phyloP scores from a whole-genome alignment of 2,888 invertebrate species.

The Lordiphosa andalusiaca region DNA sequence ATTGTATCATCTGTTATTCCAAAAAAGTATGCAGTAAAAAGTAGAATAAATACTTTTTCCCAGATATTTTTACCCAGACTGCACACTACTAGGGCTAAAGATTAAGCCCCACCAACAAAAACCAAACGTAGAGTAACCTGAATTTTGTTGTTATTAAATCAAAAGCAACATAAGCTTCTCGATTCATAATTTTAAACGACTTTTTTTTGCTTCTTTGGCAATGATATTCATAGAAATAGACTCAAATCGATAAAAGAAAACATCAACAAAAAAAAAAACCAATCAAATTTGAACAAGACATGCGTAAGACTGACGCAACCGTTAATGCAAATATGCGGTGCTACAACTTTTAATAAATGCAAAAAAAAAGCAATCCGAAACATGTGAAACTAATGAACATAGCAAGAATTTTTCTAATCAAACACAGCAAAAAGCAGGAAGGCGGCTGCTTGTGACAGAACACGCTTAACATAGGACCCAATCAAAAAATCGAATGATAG shows the following conservation, averaged over 20 bases:
- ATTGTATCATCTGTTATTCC: too few relatives aligned
- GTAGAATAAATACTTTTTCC: too few relatives aligned
- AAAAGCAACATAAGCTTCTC: too few relatives aligned
- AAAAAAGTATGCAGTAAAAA: too few relatives aligned
- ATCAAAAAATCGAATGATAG: conserved; percentile 52
- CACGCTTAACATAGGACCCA: conserved; percentile 56
- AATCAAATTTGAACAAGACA: conserved; percentile 29
- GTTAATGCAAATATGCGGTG: conserved; percentile 34
- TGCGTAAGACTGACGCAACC: conserved; percentile 2
- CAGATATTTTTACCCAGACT: too few relatives aligned
- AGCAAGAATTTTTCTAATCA: conserved; percentile 21
- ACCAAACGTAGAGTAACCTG: too few relatives aligned
- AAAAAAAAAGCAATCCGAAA: conserved; percentile 13
- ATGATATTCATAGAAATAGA: conserved; percentile 29
- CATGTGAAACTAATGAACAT: background rate
- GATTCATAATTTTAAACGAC: too few relatives aligned
- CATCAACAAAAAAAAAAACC: conserved; percentile 17
- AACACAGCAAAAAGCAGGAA: conserved; percentile 23
- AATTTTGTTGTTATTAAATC: too few relatives aligned
- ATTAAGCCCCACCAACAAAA: too few relatives aligned
- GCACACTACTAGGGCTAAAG: too few relatives aligned
- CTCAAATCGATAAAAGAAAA: conserved; percentile 3
- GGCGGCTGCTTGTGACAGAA: conserved; percentile 36
- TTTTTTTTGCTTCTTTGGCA: background rate
- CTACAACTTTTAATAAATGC: conserved; percentile 62